Evolutionary conservation across 2,888 invertebrate species (phyloP).

Genomic region (Dicycla oo): DNA sequence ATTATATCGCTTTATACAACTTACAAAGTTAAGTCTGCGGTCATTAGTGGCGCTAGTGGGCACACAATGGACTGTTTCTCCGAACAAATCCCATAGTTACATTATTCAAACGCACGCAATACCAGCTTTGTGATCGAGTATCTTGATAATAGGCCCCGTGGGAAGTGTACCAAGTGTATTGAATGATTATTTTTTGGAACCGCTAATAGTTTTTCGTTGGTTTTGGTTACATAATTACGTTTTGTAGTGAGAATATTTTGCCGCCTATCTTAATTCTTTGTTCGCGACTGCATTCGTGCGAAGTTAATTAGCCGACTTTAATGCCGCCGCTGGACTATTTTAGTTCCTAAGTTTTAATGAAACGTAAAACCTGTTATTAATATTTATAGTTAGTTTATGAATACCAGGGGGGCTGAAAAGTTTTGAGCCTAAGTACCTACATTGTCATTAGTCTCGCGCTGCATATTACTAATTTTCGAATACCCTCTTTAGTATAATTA

Average conservation of each 20-base stretch:
- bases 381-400: conserved; percentile 42
- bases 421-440: too few species aligned
- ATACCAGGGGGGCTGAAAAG: too few species aligned
- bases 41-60: conserved; percentile 50
- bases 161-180: conserved; percentile 82
- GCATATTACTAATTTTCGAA: too few species aligned
- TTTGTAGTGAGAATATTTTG: conserved; percentile 55
- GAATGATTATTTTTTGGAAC: conserved; percentile 79
- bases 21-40: conserved; percentile 69
- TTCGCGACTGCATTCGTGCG: conserved; percentile 58
- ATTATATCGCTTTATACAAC: conserved; percentile 72
- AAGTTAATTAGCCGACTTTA: conserved; percentile 62
- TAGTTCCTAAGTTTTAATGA: conserved; percentile 58
- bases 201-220: conserved; percentile 81
- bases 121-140: conserved; percentile 69
- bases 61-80: conserved; percentile 21
- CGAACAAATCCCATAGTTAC: conserved; percentile 53
- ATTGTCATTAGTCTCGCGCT: too few species aligned
- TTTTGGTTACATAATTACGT: conserved; percentile 76
- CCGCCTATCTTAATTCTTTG: conserved; percentile 48
- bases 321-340: conserved; percentile 40
- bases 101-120: conserved; percentile 65
- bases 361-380: conserved; percentile 47
- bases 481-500: too few species aligned
- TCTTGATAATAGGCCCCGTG: conserved; percentile 80